phyloP scores from a whole-genome alignment of 2,113 vertebrate genomes.

The Xiphias gladius region DNA sequence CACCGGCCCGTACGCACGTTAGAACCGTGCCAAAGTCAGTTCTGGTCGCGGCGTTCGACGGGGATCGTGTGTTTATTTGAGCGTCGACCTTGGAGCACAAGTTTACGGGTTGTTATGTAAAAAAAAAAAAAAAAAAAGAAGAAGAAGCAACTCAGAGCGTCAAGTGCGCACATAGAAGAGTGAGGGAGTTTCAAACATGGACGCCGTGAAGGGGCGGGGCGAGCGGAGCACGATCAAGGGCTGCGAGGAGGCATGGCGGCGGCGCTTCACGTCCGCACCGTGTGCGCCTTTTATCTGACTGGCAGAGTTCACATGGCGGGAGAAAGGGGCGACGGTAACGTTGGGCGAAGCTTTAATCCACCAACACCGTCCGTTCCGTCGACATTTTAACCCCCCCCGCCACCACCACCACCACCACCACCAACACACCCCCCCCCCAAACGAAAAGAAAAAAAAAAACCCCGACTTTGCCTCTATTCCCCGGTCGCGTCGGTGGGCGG shows the following conservation, averaged over 20 bases:
- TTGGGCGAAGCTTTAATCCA: not conserved
- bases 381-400: not conserved
- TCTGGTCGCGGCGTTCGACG: not conserved
- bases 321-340: no score
- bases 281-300: slow-evolving; percentile 19
- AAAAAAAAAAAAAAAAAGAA: slow-evolving; percentile 32
- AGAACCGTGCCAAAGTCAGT: not conserved
- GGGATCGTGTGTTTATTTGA: slow-evolving; percentile 3
- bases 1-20: not conserved
- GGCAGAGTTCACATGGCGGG: not conserved
- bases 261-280: not conserved
- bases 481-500: slow-evolving; percentile 61
- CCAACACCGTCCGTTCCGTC: not conserved
- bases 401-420: no score
- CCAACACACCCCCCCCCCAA: no score
- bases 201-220: slow-evolving; percentile 32
- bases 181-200: slow-evolving; percentile 68
- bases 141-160: slow-evolving; percentile 14
- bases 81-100: slow-evolving; percentile 60
- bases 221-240: not conserved
- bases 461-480: not conserved
- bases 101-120: slow-evolving; percentile 50
- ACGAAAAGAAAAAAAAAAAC: not conserved
- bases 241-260: slow-evolving; percentile 42
- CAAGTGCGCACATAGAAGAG: slow-evolving; percentile 70